Evolutionary conservation across 2,113 vertebrate species (phyloP).

Genomic region (Gavia stellata): DNA sequence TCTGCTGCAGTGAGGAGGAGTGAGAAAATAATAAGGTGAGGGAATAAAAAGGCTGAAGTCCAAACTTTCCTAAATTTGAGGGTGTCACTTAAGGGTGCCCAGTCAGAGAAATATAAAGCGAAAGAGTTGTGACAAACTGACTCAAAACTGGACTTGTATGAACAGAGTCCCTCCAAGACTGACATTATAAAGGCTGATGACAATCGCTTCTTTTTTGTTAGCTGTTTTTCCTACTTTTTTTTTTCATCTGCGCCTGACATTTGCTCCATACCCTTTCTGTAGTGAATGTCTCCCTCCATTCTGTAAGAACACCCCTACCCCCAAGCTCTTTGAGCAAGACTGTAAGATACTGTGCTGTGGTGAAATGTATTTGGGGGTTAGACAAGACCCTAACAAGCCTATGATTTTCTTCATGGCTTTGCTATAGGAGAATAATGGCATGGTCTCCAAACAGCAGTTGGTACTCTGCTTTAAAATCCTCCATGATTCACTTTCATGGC

Average conservation of each 20-base stretch:
- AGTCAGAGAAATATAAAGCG: background rate
- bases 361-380: background rate
- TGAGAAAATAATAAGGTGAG: background rate
- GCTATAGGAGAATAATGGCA: background rate
- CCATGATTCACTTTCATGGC: background rate
- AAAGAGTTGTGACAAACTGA: background rate
- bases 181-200: background rate
- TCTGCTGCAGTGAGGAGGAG: background rate
- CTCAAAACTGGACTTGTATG: background rate
- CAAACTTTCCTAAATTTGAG: background rate
- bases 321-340: background rate
- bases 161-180: background rate
- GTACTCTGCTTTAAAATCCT: background rate
- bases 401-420: background rate
- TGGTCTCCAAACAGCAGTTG: background rate
- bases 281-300: background rate
- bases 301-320: background rate
- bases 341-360: background rate
- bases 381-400: background rate
- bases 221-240: background rate
- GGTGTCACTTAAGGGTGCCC: background rate
- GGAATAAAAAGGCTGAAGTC: background rate
- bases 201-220: background rate
- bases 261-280: background rate
- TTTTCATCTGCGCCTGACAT: background rate